Evolutionary conservation across 2,888 invertebrate genomes (phyloP), one percentile per base, ranked within the genome.

Genomic region (Kuschelorhynchus macadamiae): DNA sequence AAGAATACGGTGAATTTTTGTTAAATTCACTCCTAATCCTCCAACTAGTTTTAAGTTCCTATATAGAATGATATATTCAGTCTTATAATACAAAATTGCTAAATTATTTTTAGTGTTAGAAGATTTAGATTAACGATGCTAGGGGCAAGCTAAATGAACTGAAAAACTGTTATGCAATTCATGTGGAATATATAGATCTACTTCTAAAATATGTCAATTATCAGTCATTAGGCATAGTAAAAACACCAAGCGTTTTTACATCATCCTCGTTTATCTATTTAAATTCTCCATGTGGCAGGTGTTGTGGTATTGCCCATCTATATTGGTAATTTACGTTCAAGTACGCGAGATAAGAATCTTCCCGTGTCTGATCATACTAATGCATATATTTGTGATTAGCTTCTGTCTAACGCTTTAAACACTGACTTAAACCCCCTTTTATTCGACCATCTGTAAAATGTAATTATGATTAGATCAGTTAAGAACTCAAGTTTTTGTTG

Each of bases 361-460:
- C 33, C 14, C 18, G 17, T 11, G 25, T 1, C n/a, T 7, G 17
- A 42, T 57, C 39, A 25, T 60, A 60, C 0, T 36, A 12, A 1
- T 9, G 21, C 62, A 62, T 62, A 18, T 62, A 52, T 44, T 76
- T 78, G 72, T 82, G 82, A 67, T 82, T 81, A 0, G 81, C 81
- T 52, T 74, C 71, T 0, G 76, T 74, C 72, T 78, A 76, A 39
- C 80, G 59, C 49, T 79, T 76, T 9, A 64, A 72, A 46, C 71
- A 72, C 33, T 74, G 74, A 20, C 73, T 74, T 2, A 81, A 56
- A 8, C 80, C 79, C 0, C 79, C 81, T 42, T 78, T 65, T 57
- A 82, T 75, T 1, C 79, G 78, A 18, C 65, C 64, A 62, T 79
- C 74, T 20, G 79, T 56, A n/a, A 65, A 81, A 78, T 9, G 74